These are phyloP conservation scores for Pantelozetes paolii DNA, from an alignment of 2,888 invertebrate genomes.

Conservation along the genomic window DNA sequence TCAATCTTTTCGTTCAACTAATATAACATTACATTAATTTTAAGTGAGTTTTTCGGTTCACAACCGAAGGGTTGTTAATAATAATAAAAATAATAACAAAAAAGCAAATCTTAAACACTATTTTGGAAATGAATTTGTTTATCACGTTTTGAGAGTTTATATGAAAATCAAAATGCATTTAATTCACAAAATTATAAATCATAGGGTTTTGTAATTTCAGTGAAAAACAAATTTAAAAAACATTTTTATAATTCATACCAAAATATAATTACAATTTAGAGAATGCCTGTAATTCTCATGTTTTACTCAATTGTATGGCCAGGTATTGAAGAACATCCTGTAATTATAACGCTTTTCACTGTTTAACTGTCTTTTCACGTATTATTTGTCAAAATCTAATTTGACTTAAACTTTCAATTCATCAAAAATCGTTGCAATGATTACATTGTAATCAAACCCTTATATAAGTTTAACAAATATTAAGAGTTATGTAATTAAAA, in stretches of 20 bases:
- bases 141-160: slow-evolving; percentile 19
- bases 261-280: not conserved
- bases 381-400: slow-evolving; percentile 29
- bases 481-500: not conserved
- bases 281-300: not conserved
- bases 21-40: not conserved
- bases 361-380: slow-evolving; percentile 17
- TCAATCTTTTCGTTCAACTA: not conserved
- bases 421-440: not conserved
- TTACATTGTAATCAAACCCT: too few relatives aligned
- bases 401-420: slow-evolving; percentile 5
- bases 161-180: slow-evolving; percentile 3
- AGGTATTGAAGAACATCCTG: slow-evolving; percentile 14
- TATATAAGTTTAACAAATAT: too few relatives aligned
- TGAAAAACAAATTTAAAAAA: too few relatives aligned
- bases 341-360: slow-evolving; percentile 22
- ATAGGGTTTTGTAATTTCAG: not conserved
- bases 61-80: slow-evolving; percentile 18
- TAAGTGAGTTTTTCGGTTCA: slow-evolving; percentile 7
- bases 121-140: not conserved
- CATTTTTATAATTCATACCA: too few relatives aligned
- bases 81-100: too few relatives aligned
- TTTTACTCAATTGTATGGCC: not conserved
- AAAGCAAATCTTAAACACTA: not conserved
- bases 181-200: not conserved